phyloP scores from a whole-genome alignment of 2,113 vertebrate species.

The Salvelinus namaycush region DNA sequence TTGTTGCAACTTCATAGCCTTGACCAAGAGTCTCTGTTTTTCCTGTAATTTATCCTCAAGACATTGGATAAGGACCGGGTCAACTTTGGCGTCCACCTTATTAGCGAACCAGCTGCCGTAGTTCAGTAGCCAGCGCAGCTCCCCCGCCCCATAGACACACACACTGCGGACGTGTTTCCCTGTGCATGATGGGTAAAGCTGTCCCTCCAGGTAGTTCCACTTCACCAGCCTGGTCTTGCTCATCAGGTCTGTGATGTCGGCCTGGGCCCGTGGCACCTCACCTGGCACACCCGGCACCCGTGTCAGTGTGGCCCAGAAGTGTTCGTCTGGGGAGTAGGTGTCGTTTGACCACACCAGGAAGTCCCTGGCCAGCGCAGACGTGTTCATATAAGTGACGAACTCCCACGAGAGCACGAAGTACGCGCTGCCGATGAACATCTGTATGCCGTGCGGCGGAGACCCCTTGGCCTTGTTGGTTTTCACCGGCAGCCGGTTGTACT shows the following conservation, averaged over 20 bases:
- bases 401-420: slow-evolving; percentile 87
- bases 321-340: slow-evolving; percentile 92
- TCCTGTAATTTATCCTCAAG: slow-evolving; percentile 86
- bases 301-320: slow-evolving; percentile 91
- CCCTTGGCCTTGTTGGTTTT: slow-evolving; percentile 75
- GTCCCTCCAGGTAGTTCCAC: slow-evolving; percentile 85
- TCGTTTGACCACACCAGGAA: slow-evolving; percentile 90
- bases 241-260: slow-evolving; percentile 87
- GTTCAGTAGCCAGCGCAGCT: slow-evolving; percentile 84
- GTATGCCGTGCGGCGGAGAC: slow-evolving; percentile 80
- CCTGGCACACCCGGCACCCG: slow-evolving; percentile 86
- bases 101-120: slow-evolving; percentile 93
- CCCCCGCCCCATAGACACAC: slow-evolving; percentile 85
- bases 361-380: slow-evolving; percentile 76
- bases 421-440: slow-evolving; percentile 89
- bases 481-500: slow-evolving; percentile 73
- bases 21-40: slow-evolving; percentile 39
- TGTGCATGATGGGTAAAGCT: slow-evolving; percentile 84
- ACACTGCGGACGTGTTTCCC: slow-evolving; percentile 86
- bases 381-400: slow-evolving; percentile 75
- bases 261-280: slow-evolving; percentile 72
- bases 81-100: slow-evolving; percentile 90
- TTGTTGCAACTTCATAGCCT: not conserved
- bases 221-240: slow-evolving; percentile 93
- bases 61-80: slow-evolving; percentile 88